Evolutionary conservation across 2,113 vertebrate genomes (phyloP), one percentile per base, ranked within the genome.

Genomic region (Nesoenas mayeri): DNA sequence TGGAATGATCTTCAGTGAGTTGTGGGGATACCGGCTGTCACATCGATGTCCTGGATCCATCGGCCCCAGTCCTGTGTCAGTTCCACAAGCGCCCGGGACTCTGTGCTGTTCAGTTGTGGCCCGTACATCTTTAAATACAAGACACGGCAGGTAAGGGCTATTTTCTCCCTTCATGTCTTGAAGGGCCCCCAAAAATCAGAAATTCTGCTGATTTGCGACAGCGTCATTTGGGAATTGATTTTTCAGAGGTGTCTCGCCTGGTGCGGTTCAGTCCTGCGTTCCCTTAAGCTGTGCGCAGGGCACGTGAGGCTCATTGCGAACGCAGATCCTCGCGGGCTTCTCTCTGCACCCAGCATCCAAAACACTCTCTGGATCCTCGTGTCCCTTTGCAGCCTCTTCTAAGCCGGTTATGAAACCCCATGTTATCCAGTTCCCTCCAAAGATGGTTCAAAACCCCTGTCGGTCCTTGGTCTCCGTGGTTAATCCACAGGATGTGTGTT

Each of bases 1-100:
- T 10, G 1, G 28, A 42, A 20, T 21, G 75, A 53, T 70, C 61
- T 25, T 17, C 44, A 28, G 38, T 51, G 58, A 81, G 32, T 28
- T 11, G 19, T 40, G 62, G 80, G 85, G 81, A 62, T 92, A 11
- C 26, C 81, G 34, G 44, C 83, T 87, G 77, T 42, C 80, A 82
- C 25, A 53, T 70, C 22, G 9, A 1, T 36, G 73, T 71, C 85
- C 56, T n/a, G 40, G 7, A 32, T 82, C 61, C 0, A 0, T 36
- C 40, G 65, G 67, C 32, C 79, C 71, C 5, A 1, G 4, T 57
- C n/a, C 40, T 20, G 15, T 7, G 7, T 32, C 4, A 2, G 11
- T 34, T 31, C 51, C 17, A 28, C 1, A 4, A 34, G 17, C 1
- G 2, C 58, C 31, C 5, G 0, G 44, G 28, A 11, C 17, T 22